phyloP scores from a whole-genome alignment of 1,140 invertebrate species.

The Brachionus sp. region DNA sequence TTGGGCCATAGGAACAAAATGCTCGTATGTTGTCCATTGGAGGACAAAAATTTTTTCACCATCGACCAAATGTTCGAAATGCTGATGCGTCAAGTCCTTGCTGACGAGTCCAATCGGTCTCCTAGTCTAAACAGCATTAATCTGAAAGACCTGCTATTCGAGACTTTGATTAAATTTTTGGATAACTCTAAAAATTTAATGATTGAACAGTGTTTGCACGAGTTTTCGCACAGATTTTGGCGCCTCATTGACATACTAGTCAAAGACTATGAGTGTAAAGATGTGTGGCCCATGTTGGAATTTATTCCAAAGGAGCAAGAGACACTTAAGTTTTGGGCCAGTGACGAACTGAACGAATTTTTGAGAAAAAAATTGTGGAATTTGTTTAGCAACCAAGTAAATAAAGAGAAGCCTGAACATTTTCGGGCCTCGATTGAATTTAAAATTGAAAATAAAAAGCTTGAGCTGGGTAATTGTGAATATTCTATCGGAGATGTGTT shows the following conservation, averaged over 20 bases:
- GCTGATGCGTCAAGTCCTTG: not conserved
- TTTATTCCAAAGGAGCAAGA: not conserved
- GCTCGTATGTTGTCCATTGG: not conserved
- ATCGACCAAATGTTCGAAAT: not conserved
- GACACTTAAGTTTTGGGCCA: not conserved
- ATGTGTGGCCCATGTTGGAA: not conserved
- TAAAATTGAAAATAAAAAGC: not conserved
- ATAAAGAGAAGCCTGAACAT: not conserved
- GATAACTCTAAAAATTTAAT: not conserved
- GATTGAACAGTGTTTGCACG: not conserved
- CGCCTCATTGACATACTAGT: not conserved
- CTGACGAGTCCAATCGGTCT: not conserved
- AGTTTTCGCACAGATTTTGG: not conserved
- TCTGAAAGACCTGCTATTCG: not conserved
- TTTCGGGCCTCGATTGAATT: not conserved
- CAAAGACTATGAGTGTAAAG: not conserved
- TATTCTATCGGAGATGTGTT: not conserved
- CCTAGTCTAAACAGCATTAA: not conserved
- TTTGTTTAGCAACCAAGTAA: not conserved
- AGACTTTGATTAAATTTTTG: constrained; percentile 20
- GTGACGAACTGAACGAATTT: not conserved
- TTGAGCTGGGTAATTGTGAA: not conserved
- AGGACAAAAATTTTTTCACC: not conserved
- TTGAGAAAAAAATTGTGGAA: not conserved
- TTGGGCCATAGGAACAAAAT: not conserved